Base-by-base conservation (phyloP, 1,140 invertebrate species). In the Phocides pigmalion region DNA sequence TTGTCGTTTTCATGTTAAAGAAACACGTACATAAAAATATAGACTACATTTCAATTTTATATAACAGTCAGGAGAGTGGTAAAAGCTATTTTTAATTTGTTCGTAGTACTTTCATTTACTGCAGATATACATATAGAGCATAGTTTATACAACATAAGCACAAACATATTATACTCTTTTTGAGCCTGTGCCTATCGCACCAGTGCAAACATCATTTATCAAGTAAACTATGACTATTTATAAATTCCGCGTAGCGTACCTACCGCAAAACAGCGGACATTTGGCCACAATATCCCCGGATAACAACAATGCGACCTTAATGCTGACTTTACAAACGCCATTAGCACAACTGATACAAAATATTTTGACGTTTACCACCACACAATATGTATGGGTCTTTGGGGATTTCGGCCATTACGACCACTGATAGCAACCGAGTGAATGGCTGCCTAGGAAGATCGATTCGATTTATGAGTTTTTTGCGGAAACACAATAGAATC, bases 381-480 rank as follows among this genome's bases (percentile, higher is more conserved):
- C 76, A 72, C 79, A 82, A 89, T 83, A 84, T 74, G 76, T 81
- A 84, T 81, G 82, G 83, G 74, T 78, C 86, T 82, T 82, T 81
- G 64, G 87, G 86, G 87, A 90, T 62, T 74, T 53, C 56, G 64
- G 37, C 68, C 76, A 79, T 78, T 80, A 76, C 66, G 65, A 67
- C 54, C 69, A 72, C 58, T 62, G 69, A 72, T 35, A 65, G 54
- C 74, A 78, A 78, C 74, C 72, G 73, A 76, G 69, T 81, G 72
- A 81, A 81, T 78, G 65, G 74, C 74, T 74, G 78, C 78, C 62
- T 70, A 71, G 69, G 74, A 83, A 86, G 85, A 90, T 90, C 83
- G 84, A 87, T 86, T 85, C 82, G 84, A 85, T 88, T 87, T 83
- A 83, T 86, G 80, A 73, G 72, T 85, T 90, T 89, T 89, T 89